Percentiles rank a stretch among this genome's conserved stretches.
Conservation (phyloP, 2,113 vertebrate species). For the zebrafish (Danio rerio) region GRCz12tu NC_133199.1:30812001-30812500, state of each 20-base stretch:
- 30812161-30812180: background rate
- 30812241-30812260: slow-evolving; percentile 31
- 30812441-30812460: slow-evolving; percentile 69
- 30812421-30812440: slow-evolving; percentile 15
- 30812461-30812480: slow-evolving; percentile 67
- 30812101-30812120: slow-evolving; percentile 90
- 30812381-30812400: slow-evolving; percentile 60
- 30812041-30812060: slow-evolving; percentile 99
- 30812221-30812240: too few relatives aligned
- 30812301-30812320: slow-evolving; percentile 39
- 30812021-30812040: slow-evolving; percentile 94
- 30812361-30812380: background rate
- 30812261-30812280: slow-evolving; percentile 61
- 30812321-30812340: slow-evolving; percentile 57
- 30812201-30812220: background rate
- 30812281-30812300: slow-evolving; percentile 49
- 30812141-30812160: slow-evolving; percentile 19
- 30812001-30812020: slow-evolving; percentile 98
- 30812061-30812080: slow-evolving; percentile 94
- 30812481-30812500: slow-evolving; percentile 43
- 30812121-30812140: slow-evolving; percentile 66
- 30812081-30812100: slow-evolving; percentile 84
- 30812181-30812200: slow-evolving; percentile 12
- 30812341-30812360: slow-evolving; percentile 51
- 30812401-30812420: slow-evolving; percentile 80